Evolutionary conservation across 1,140 invertebrate species (phyloP), one percentile per base, ranked within the genome.

Genomic region (Nixonia krombeini): DNA sequence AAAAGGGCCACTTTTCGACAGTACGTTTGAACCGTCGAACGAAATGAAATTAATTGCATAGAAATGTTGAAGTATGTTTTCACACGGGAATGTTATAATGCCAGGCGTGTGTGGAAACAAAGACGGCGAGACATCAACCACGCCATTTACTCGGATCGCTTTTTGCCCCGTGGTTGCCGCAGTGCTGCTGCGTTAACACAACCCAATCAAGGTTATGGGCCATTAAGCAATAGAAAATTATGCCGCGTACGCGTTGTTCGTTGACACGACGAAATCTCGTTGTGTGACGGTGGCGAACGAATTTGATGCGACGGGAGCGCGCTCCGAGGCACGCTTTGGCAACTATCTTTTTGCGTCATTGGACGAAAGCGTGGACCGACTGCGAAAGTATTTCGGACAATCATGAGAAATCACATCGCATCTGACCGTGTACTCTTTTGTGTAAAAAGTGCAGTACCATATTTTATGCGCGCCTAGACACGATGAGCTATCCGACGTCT

Each of bases 331-430:
- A 62, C 37, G 26, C 70, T n/a, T n/a, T n/a, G n/a, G n/a, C n/a
- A n/a, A 73, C 80, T 80, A 82, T 83, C 76, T 82, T 81, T 83
- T 79, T 80, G 67, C 81, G 66, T 80, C 80, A 81, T 81, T 84
- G 78, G 71, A 64, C 56, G 42, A 58, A 57, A 76, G 68, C 59
- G 68, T 56, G 56, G 68, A 78, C 80, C 78, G 79, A 79, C 46
- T 35, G 21, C 13, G 13, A 44, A 61, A 56, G 52, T 52, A 61
- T 40, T n/a, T n/a, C 45, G 42, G 45, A 46, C 42, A 46, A 61
- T 50, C 29, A 23, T 37, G 1, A 40, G 28, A 33, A 41, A 46
- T 59, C 45, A 38, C 17, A n/a, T 2, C 46, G 47, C 7, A 31
- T 21, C 47, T 56, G 47, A 37, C 50, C 51, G 56, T 57, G 35